Evolutionary conservation across 2,797 vertebrate genomes (phyloP).

Genomic region (Lemur catta): DNA sequence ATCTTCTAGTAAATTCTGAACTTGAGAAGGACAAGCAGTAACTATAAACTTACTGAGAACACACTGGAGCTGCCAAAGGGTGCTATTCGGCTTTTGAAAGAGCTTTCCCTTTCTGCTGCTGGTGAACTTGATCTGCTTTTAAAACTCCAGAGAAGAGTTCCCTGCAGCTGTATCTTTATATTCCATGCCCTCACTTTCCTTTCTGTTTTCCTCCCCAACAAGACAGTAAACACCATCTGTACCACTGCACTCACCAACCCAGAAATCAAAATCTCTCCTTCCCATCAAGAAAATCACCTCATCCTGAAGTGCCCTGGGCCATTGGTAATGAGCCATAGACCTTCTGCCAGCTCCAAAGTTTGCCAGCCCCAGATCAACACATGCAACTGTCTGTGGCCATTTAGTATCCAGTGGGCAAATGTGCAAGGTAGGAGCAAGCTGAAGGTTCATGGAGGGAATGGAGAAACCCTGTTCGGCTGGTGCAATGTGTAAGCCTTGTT

Average conservation of each 20-base stretch:
- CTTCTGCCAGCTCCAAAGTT: background rate
- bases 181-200: background rate
- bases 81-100: background rate
- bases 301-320: constrained; percentile 7
- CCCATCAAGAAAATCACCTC: constrained; percentile 37
- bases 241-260: constrained; percentile 13
- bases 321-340: background rate
- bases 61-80: background rate
- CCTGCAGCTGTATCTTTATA: constrained; percentile 36
- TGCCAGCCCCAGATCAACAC: background rate
- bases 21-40: background rate
- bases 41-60: background rate
- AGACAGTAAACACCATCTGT: constrained; percentile 59
- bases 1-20: background rate
- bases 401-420: background rate
- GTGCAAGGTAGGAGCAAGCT: background rate
- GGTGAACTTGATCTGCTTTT: background rate
- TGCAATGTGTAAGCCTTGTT: background rate
- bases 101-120: background rate
- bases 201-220: background rate
- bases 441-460: background rate
- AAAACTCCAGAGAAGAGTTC: background rate
- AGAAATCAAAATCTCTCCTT: constrained; percentile 53
- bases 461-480: background rate
- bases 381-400: background rate